phyloP scores from a whole-genome alignment of 2,797 vertebrate genomes.

The Schizothorax lantsangensis region DNA sequence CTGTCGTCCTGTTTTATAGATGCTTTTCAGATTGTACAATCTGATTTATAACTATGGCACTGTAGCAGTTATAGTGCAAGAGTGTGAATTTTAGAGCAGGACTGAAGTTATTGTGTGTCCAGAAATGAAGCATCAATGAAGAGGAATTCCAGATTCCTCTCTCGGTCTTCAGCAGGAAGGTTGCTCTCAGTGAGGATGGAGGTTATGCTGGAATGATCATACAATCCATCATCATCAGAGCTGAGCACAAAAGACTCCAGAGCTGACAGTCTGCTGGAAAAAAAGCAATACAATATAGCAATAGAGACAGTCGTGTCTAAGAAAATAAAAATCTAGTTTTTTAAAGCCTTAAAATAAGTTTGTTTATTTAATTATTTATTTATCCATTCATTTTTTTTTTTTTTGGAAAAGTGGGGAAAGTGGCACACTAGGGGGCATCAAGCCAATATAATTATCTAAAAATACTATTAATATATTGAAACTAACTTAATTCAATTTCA shows the following conservation, averaged over 20 bases:
- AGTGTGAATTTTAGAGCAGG: background rate
- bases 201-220: conserved; percentile 74
- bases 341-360: too few species aligned
- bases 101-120: background rate
- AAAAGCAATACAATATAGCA: too few species aligned
- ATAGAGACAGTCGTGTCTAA: too few species aligned
- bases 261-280: conserved; percentile 62
- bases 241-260: conserved; percentile 66
- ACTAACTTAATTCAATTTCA: too few species aligned
- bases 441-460: too few species aligned
- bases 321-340: too few species aligned
- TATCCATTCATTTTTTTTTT: too few species aligned
- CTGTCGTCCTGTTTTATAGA: background rate
- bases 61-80: background rate
- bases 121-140: background rate
- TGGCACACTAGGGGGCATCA: too few species aligned
- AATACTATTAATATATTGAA: too few species aligned
- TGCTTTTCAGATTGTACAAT: background rate
- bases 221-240: conserved; percentile 86
- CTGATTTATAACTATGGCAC: background rate
- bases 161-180: conserved; percentile 83
- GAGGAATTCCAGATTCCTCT: background rate
- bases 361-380: too few species aligned
- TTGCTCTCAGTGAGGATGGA: conserved; percentile 87
- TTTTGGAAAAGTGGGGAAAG: too few species aligned